phyloP scores from a whole-genome alignment of 1,140 invertebrate species.

The Micrasema longulum region DNA sequence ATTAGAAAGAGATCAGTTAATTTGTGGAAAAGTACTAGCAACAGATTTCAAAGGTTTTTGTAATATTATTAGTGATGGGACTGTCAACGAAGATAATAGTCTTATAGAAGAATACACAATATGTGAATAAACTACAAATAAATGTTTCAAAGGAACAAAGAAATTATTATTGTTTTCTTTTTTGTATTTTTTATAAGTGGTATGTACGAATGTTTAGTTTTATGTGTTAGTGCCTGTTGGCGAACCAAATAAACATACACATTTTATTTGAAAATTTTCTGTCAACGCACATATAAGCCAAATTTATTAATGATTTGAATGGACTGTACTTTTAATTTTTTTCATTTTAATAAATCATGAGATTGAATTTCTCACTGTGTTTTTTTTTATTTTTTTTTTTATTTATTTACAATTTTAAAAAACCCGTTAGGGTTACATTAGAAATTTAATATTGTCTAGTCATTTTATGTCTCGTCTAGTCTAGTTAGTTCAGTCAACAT shows the following conservation, averaged over 20 bases:
- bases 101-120: constrained; percentile 41
- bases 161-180: background rate
- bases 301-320: no score
- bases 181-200: background rate
- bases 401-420: no score
- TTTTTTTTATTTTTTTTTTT: no score
- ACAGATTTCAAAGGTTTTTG: constrained; percentile 65
- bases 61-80: constrained; percentile 58
- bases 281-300: no score
- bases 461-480: no score
- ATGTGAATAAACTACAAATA: constrained; percentile 20
- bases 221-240: background rate
- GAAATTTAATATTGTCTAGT: no score
- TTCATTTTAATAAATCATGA: no score
- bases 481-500: no score
- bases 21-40: constrained; percentile 63
- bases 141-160: constrained; percentile 18
- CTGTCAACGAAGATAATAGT: constrained; percentile 36
- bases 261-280: no score
- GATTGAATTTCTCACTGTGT: no score
- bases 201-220: background rate
- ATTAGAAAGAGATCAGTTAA: constrained; percentile 59
- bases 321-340: no score
- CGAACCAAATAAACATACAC: background rate
- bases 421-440: no score